A percentile compares a stretch with the other conserved stretches of the same genome.
phyloP scores from a whole-genome alignment of 2,888 invertebrate species.

The Andrena haemorrhoa region DNA sequence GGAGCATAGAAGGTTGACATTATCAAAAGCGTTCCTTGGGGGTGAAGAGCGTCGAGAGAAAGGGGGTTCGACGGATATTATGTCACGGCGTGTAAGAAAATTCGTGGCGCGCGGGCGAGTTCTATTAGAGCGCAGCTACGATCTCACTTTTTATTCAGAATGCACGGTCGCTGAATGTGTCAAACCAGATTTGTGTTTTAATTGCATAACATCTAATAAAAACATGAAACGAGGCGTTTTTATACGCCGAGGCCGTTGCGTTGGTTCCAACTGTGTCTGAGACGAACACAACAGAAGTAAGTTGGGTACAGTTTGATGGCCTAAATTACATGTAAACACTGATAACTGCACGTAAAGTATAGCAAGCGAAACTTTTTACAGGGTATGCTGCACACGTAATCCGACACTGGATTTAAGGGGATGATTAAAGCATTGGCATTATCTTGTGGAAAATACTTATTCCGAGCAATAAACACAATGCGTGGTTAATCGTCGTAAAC shows the following conservation, averaged over 20 bases:
- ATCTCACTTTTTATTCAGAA: constrained; percentile 62
- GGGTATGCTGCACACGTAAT: not conserved
- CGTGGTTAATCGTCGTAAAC: constrained; percentile 42
- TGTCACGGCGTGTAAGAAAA: constrained; percentile 33
- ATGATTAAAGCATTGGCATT: not conserved
- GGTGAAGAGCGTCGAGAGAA: not conserved
- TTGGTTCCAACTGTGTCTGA: too few species aligned
- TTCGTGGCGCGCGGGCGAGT: constrained; percentile 70
- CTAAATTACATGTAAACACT: constrained; percentile 15
- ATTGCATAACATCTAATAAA: constrained; percentile 20
- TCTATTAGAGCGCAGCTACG: constrained; percentile 70
- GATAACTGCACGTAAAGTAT: constrained; percentile 8
- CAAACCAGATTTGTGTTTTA: constrained; percentile 35
- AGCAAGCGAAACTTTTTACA: not conserved
- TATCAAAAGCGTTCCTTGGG: not conserved
- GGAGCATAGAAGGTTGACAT: not conserved
- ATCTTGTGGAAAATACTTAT: not conserved
- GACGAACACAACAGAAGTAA: not conserved
- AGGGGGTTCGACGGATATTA: constrained; percentile 9
- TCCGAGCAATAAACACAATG: constrained; percentile 12
- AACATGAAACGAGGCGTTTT: not conserved
- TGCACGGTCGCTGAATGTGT: constrained; percentile 27
- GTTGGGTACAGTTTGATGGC: too few species aligned
- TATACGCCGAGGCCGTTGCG: not conserved
- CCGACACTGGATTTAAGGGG: not conserved